These are phyloP conservation scores for Tonatia bakeri DNA, from an alignment of 2,113 vertebrate genomes.

Conservation along the genomic window DNA sequence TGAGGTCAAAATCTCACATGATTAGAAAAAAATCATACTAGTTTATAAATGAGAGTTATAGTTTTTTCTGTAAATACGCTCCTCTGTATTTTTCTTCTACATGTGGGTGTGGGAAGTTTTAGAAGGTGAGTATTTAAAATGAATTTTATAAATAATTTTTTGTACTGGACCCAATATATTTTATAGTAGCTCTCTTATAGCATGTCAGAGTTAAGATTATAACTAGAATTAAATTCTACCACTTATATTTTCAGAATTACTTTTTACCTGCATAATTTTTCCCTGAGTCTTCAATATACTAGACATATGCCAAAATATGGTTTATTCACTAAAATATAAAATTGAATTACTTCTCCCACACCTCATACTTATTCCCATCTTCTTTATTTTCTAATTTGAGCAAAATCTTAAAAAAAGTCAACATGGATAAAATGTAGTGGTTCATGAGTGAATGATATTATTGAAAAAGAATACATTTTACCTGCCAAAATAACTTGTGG, in stretches of 20 bases:
- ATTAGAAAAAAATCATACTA: background rate
- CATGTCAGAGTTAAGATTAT: background rate
- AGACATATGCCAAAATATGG: background rate
- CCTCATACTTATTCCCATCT: background rate
- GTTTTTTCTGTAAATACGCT: background rate
- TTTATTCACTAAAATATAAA: background rate
- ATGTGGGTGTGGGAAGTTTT: background rate
- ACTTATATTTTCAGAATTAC: background rate
- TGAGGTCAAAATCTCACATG: background rate
- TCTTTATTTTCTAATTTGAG: slow-evolving; percentile 14
- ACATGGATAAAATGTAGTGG: background rate
- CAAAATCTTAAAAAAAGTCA: background rate
- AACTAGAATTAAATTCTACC: background rate
- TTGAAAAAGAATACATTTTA: slow-evolving; percentile 27
- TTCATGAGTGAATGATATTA: background rate
- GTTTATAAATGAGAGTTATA: background rate
- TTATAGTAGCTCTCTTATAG: background rate
- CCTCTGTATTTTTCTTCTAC: background rate
- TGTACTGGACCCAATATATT: background rate
- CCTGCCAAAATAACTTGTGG: slow-evolving; percentile 66
- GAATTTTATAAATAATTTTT: background rate
- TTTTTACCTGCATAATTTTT: background rate
- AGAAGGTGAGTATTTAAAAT: background rate
- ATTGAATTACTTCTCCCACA: background rate
- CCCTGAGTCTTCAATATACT: background rate